Conservation (phyloP, 2,113 vertebrate genomes). For the Petroica traversi region DNA sequence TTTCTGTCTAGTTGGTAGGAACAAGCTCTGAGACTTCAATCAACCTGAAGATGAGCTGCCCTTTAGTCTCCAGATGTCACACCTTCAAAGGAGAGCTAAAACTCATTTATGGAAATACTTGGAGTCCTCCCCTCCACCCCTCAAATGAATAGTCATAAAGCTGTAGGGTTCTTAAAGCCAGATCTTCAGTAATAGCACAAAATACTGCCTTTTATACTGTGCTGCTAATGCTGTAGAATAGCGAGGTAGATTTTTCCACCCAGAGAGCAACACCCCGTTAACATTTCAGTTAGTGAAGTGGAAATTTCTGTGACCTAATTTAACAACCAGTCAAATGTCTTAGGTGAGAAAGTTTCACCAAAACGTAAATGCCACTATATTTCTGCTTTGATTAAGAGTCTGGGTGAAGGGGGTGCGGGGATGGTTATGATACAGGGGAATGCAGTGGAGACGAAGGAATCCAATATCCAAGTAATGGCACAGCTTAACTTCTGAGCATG, state of each 20-base stretch:
- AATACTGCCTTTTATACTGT: background rate
- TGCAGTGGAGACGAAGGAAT: background rate
- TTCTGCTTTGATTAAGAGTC: background rate
- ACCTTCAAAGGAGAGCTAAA: slow-evolving; percentile 16
- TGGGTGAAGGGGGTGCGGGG: background rate
- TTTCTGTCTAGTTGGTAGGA: background rate
- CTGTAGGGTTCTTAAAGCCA: background rate
- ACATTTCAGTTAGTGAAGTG: slow-evolving; percentile 44
- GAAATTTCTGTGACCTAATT: slow-evolving; percentile 49
- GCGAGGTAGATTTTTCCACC: background rate
- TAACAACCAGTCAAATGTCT: slow-evolving; percentile 34
- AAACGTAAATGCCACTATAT: background rate
- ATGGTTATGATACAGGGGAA: background rate
- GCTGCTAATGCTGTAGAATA: background rate
- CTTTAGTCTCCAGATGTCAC: background rate
- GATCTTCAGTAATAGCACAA: background rate
- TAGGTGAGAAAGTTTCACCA: slow-evolving; percentile 45
- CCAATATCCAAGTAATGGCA: background rate
- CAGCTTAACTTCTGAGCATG: background rate
- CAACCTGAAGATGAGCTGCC: background rate
- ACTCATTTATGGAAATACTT: background rate
- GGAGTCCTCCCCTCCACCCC: background rate
- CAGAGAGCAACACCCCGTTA: slow-evolving; percentile 26
- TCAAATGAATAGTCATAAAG: slow-evolving; percentile 22
- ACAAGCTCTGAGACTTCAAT: background rate